Conservation (phyloP, 2,797 vertebrate genomes). For the Macroramphosus scolopax region DNA sequence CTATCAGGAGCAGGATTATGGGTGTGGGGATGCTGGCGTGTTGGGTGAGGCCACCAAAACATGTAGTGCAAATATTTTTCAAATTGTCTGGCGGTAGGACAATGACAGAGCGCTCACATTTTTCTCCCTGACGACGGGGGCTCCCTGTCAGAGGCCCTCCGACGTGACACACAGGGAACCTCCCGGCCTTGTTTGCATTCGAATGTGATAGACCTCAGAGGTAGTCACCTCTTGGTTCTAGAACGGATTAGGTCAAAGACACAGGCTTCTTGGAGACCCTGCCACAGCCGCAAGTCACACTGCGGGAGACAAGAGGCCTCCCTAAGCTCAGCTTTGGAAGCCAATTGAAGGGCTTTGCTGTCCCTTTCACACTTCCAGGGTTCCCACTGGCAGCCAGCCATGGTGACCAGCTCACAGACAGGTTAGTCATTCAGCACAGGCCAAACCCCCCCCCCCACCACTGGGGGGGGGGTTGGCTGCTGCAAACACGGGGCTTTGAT, state of each 20-base stretch:
- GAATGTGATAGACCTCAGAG: slow-evolving; percentile 88
- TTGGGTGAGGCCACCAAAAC: slow-evolving; percentile 73
- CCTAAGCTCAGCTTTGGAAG: slow-evolving; percentile 75
- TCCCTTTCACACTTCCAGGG: slow-evolving; percentile 61
- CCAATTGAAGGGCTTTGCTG: slow-evolving; percentile 62
- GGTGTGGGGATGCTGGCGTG: slow-evolving; percentile 75
- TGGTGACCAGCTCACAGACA: slow-evolving; percentile 65
- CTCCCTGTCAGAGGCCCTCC: slow-evolving; percentile 79
- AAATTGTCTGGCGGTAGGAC: slow-evolving; percentile 77
- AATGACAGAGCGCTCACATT: slow-evolving; percentile 92
- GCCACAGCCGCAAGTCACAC: slow-evolving; percentile 48
- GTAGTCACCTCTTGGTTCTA: slow-evolving; percentile 86
- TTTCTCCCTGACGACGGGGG: slow-evolving; percentile 87
- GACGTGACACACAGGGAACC: slow-evolving; percentile 8
- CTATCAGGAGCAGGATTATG: slow-evolving; percentile 68
- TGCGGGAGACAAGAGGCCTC: slow-evolving; percentile 61
- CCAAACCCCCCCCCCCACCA: too few species aligned
- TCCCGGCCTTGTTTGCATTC: slow-evolving; percentile 90
- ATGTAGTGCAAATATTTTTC: slow-evolving; percentile 77
- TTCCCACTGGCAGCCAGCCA: slow-evolving; percentile 75
- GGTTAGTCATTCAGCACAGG: too few species aligned
- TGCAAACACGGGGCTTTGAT: too few species aligned
- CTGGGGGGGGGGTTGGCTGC: too few species aligned
- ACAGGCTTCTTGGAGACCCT: slow-evolving; percentile 56
- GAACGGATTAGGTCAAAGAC: slow-evolving; percentile 81